Base-by-base conservation (phyloP, 2,888 invertebrate species). In the Cosmia trapezina region DNA sequence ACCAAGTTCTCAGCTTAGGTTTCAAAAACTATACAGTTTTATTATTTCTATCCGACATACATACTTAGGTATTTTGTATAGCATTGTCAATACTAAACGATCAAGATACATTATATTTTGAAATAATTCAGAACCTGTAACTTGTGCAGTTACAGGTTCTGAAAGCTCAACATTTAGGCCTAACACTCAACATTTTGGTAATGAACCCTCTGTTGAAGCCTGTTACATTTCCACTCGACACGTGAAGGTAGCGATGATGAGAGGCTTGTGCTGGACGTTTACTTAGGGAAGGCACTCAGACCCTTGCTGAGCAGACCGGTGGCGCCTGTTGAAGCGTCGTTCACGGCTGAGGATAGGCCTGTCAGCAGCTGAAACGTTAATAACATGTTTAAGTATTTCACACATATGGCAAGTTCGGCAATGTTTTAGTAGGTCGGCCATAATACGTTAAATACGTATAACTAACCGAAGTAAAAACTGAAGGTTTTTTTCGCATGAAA, bases 221-320 rank as follows among this genome's bases (percentile, higher is more conserved):
- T 88, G 89, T 83, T 74, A 89, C 86, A 85, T 89, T 89, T 81
- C 89, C 87, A 71, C 63, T 81, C 78, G 83, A 81, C 76, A 72
- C 33, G 56, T 75, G 69, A 71, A 83, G 68, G 49, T 76, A 78
- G 85, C 74, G 81, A 82, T 81, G 71, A 68, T 73, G 73, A 56
- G 67, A 72, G 60, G 49, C 28, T 66, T 67, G 61, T 73, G 67
- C 47, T 54, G 59, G 67, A 12, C n/a, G 65, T 89, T 88, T 95
- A 96, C 91, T 96, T 95, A 70, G 93, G 92, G 91, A 95, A 94
- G 62, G 91, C 86, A 28, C 93, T 91, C 56, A 96, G 91, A 1
- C 96, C 96, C 91, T 97, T 97, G 93, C 94, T 96, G 80, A 97
- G 94, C 6, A 96, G 91, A 0, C 95, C 94, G 0, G 94, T 90